Evolutionary conservation across 2,888 invertebrate species (phyloP), one percentile per base, ranked within the genome.

Genomic region (Neocrepidodera transversa): DNA sequence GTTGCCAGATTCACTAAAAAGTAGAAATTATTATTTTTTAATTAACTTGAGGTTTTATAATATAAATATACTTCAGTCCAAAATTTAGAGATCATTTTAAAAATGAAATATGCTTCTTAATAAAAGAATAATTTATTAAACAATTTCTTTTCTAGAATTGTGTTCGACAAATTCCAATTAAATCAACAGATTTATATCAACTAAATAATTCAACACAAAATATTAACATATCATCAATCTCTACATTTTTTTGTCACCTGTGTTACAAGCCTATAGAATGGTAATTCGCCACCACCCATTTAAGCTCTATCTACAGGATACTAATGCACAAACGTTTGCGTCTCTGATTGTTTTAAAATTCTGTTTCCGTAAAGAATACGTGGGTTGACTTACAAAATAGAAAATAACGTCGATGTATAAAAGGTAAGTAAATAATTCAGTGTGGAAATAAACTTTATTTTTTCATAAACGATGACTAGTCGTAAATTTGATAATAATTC

Each of bases 321-420:
- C 58, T 47, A 63, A 54, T 58, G 58, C 51, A 49, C 20, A 47
- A n/a, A 18, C 30, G 35, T 55, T 58, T 53, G 43, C 51, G 49
- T 63, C 61, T 45, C 45, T 55, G 55, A 64, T 64, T 62, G 59
- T 62, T 64, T 64, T 45, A 57, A 49, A 54, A 64, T 62, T 57
- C 61, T 20, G 50, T 62, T 59, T 64, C 57, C 57, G 61, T 57
- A 35, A 30, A 38, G 14, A 32, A 48, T 13, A 59, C 58, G 64
- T 62, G 64, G 64, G 64, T 36, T 52, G 64, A 13, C 40, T 56
- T 32, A 49, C 38, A 55, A 56, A 43, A 57, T 35, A 45, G 42
- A 59, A n/a, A 52, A 48, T 52, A 45, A 60, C 20, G 40, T 32
- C 23, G 40, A 42, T 23, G n/a, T n/a, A n/a, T n/a, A n/a, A n/a